Base-by-base conservation (phyloP, 2,797 vertebrate species). In the Malurus leucopterus region DNA sequence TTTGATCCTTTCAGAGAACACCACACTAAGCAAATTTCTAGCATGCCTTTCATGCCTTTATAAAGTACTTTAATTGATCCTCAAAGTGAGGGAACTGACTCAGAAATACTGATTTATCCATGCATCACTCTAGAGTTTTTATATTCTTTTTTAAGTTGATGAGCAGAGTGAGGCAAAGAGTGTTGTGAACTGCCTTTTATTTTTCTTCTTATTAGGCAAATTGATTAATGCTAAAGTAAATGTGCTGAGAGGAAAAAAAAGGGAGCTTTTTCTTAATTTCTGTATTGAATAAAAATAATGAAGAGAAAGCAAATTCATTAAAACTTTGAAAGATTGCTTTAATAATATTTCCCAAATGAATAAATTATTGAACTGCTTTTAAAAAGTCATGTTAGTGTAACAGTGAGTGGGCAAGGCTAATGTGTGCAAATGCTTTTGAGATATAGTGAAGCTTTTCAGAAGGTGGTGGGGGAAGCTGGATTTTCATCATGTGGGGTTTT, bases 231-330 rank as follows among this genome's bases (percentile, higher is more conserved):
- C 79, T 82, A 18, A 94, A 79, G 18, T 58, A 77, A 78, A 84
- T 67, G 69, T 84, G 20, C 75, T 79, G 41, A 76, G 64, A 84
- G 55, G 30, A 77, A 29, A 80, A 78, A 61, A 80, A 74, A 59
- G 15, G 5, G 7, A 22, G 8, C 1, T 18, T 83, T 81, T 81
- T 79, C 29, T 34, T 67, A 61, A 59, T 92, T 87, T 90, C 22
- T 78, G 2, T 71, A 34, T 50, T 46, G 43, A 77, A 57, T 68
- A 71, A 89, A 93, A 90, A 69, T 58, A 91, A 81, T 84, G 32
- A 89, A 53, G 27, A 78, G 47, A 93, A 81, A 78, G 40, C 57
- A 92, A 88, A 64, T 75, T 65, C 38, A 67, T 92, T 90, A 92
- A 46, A 72, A 68, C n/a, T 57, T 85, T 30, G 65, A 65, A 73